A percentile compares a stretch with the other conserved stretches of the same genome.
phyloP scores from a whole-genome alignment of 2,888 invertebrate genomes.

The Lasius platythorax region DNA sequence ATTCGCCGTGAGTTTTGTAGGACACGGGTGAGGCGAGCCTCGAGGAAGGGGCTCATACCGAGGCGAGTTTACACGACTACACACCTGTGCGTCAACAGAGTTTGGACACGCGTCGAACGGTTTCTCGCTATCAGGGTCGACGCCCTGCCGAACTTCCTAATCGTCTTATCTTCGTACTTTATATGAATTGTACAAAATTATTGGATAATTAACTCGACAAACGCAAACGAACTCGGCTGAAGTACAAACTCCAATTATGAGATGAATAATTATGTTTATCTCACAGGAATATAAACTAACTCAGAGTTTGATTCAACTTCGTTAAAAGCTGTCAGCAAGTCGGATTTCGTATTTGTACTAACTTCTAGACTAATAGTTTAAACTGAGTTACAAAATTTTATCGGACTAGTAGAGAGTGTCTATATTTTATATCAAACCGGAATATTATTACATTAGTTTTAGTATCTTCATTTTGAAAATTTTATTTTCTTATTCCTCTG shows the following conservation, averaged over 20 bases:
- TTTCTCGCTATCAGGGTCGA: conserved; percentile 69
- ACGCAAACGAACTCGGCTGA: neutral
- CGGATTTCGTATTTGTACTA: neutral
- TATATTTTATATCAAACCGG: neutral
- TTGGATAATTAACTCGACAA: neutral
- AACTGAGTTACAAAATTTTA: neutral
- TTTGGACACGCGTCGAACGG: conserved; percentile 69
- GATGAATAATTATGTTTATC: neutral
- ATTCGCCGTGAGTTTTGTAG: conserved; percentile 79
- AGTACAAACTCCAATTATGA: neutral
- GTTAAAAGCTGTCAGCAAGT: neutral
- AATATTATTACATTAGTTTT: neutral
- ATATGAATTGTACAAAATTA: neutral
- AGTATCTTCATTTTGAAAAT: neutral
- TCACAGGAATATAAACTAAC: neutral
- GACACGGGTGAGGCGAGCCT: conserved; percentile 63
- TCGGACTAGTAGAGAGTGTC: neutral
- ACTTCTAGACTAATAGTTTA: neutral
- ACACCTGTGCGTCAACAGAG: conserved; percentile 59
- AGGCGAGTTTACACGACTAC: conserved; percentile 34
- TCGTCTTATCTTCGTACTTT: conserved; percentile 8
- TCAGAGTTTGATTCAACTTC: neutral
- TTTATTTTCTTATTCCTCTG: neutral
- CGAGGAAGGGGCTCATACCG: neutral
- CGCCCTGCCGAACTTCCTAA: conserved; percentile 72